Evolutionary conservation across 2,797 vertebrate species (phyloP), one percentile per base, ranked within the genome.

Genomic region (Crax fasciolata): DNA sequence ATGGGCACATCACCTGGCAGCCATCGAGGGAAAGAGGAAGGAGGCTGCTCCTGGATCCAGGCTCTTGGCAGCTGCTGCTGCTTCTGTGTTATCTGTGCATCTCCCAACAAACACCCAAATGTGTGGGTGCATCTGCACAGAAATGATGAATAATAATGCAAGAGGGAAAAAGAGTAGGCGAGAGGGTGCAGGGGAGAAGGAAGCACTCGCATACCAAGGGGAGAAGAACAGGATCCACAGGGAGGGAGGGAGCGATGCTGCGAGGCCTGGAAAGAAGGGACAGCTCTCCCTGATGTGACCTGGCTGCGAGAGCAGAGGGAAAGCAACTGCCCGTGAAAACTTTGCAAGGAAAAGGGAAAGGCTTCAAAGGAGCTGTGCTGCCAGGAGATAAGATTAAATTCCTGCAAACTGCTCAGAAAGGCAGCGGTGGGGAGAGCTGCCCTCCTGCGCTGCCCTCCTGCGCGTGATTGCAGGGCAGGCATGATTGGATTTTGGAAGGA

Each of bases 111-210:
- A 88, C 90, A 86, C 87, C 93, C 88, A 51, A 94, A 88, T 14
- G 95, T 74, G 94, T 96, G 94, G 95, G 92, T 87, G 90, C 94
- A 89, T 89, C 92, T 89, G 78, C 87, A 65, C 68, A 59, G 89
- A 54, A 70, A 61, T 14, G 44, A 90, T 83, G 94, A 92, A 94
- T 87, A 97, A 96, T 84, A 80, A 96, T 19, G 41, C 46, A 48
- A 65, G 65, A 89, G 82, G 91, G 84, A 80, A 89, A 89, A 96
- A 13, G 90, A 81, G 95, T 84, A 44, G 94, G 95, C 59, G 86
- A 59, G 94, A 58, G 82, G 80, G 85, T 3, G 13, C 51, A 77
- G 71, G 85, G 76, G 55, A 76, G 93, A 38, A 87, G 92, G 94
- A 92, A 95, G 89, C 88, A 15, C 32, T 58, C 13, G 3, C 70